Conservation (phyloP, 2,888 invertebrate genomes). For the Keiferia lycopersicella region DNA sequence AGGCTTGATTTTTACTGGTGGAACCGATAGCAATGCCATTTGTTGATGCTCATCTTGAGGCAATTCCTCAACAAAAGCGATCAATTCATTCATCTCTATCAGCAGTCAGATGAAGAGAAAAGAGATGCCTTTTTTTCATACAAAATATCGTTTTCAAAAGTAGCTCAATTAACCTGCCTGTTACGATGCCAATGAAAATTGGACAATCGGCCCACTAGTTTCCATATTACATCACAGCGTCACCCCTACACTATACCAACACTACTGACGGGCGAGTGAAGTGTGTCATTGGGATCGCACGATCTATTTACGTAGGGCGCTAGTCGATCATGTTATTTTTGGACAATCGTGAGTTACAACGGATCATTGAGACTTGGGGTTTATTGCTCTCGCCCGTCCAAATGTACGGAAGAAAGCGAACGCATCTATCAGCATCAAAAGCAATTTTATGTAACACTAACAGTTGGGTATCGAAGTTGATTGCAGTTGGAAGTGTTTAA, state of each 20-base stretch:
- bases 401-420: conserved; percentile 27
- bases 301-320: conserved; percentile 58
- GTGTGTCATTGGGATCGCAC: conserved; percentile 70
- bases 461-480: not conserved
- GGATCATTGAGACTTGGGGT: conserved; percentile 63
- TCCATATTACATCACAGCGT: not conserved
- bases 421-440: conserved; percentile 25
- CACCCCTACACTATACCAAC: conserved; percentile 28
- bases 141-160: too few relatives aligned
- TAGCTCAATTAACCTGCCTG: too few relatives aligned
- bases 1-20: too few relatives aligned
- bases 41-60: too few relatives aligned
- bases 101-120: too few relatives aligned
- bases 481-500: not conserved
- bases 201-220: not conserved
- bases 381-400: conserved; percentile 49
- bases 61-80: too few relatives aligned
- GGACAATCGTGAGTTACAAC: conserved; percentile 47
- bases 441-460: conserved; percentile 22
- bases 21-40: too few relatives aligned
- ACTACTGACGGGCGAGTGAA: conserved; percentile 51
- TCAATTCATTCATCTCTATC: too few relatives aligned
- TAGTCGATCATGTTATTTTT: conserved; percentile 44
- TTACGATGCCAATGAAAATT: too few relatives aligned
- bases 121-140: too few relatives aligned